Conservation (phyloP, 1,140 invertebrate genomes). For the Plectrocnemia conspersa region DNA sequence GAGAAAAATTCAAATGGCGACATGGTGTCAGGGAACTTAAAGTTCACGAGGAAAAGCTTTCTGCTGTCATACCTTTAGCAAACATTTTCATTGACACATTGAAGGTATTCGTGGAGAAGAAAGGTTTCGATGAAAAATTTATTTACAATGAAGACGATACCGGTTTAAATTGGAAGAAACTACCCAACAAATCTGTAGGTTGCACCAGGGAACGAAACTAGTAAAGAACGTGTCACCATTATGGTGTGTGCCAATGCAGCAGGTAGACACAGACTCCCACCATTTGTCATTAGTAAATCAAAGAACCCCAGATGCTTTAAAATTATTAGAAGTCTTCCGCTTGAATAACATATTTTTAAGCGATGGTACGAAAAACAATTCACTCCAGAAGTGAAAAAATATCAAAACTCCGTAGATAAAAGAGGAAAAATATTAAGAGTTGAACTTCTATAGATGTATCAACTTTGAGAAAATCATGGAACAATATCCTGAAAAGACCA, state of each 20-base stretch:
- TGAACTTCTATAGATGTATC: constrained; percentile 11
- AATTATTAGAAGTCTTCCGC: neutral
- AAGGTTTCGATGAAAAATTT: constrained; percentile 22
- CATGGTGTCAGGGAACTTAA: constrained; percentile 29
- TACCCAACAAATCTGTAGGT: constrained; percentile 38
- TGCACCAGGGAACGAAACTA: constrained; percentile 35
- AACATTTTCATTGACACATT: neutral
- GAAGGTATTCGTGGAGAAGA: neutral
- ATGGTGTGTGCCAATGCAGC: constrained; percentile 40
- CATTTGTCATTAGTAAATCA: constrained; percentile 37
- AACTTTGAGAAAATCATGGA: constrained; percentile 16
- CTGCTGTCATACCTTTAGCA: constrained; percentile 3
- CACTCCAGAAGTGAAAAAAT: constrained; percentile 5
- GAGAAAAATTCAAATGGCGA: constrained; percentile 30
- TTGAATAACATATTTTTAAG: constrained; percentile 7
- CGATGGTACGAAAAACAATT: constrained; percentile 2
- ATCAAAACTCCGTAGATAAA: constrained; percentile 5
- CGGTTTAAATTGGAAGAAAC: constrained; percentile 38
- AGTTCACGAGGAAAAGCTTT: constrained; percentile 31
- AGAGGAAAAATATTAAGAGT: too few species aligned
- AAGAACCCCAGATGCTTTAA: constrained; percentile 34
- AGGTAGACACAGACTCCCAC: constrained; percentile 37
- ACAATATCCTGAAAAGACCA: constrained; percentile 9
- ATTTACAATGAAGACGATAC: constrained; percentile 42
- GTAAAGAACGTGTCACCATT: constrained; percentile 38